Evolutionary conservation across 1,140 invertebrate species (phyloP).

Genomic region (Teleopsis dalmanni): DNA sequence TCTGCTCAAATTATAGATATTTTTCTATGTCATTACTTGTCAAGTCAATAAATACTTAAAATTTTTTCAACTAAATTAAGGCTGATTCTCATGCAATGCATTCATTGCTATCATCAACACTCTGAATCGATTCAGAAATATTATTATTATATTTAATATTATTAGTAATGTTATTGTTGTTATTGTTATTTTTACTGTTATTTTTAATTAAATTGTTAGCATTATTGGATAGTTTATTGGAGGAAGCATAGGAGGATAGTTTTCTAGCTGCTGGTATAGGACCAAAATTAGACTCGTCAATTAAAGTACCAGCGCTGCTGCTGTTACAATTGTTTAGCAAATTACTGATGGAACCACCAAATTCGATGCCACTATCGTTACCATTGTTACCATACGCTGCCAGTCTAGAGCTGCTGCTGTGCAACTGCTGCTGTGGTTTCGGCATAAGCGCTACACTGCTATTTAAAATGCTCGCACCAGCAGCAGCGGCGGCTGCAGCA

Average conservation of each 20-base stretch:
- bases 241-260: slow-evolving; percentile 27
- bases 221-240: slow-evolving; percentile 15
- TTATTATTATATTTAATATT: slow-evolving; percentile 16
- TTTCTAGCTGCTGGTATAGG: slow-evolving; percentile 21
- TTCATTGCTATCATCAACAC: slow-evolving; percentile 33
- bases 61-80: slow-evolving; percentile 28
- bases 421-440: slow-evolving; percentile 26
- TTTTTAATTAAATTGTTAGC: slow-evolving; percentile 12
- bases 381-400: neutral
- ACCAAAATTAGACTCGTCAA: slow-evolving; percentile 20
- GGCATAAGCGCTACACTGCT: neutral
- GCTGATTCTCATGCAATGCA: slow-evolving; percentile 39
- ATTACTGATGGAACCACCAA: slow-evolving; percentile 13
- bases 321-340: slow-evolving; percentile 23
- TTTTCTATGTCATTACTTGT: neutral
- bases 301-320: slow-evolving; percentile 27
- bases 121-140: slow-evolving; percentile 33
- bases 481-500: slow-evolving; percentile 5
- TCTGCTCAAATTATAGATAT: too few relatives aligned
- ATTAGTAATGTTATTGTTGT: slow-evolving; percentile 5
- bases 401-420: slow-evolving; percentile 15
- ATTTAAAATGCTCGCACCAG: slow-evolving; percentile 2
- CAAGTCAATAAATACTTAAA: neutral
- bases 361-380: neutral
- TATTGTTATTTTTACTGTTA: neutral